These are phyloP conservation scores for Phenacoccus solenopsis DNA, from an alignment of 1,140 invertebrate genomes.

Conservation along the genomic window DNA sequence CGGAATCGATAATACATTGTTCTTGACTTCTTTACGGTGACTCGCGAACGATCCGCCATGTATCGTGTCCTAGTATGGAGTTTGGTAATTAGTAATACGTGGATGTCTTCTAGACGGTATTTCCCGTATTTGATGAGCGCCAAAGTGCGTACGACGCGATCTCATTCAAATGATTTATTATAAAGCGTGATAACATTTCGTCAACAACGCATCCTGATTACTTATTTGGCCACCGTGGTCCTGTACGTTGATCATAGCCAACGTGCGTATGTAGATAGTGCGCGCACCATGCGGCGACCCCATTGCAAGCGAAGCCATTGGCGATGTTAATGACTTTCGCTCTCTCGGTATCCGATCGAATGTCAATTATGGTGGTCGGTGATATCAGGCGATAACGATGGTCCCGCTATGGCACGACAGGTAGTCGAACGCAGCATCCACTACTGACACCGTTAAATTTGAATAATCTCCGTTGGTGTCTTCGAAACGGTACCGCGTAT, in stretches of 20 bases:
- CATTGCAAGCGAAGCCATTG: neutral
- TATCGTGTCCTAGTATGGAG: no score
- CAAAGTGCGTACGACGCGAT: neutral
- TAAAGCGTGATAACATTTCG: neutral
- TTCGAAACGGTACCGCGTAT: neutral
- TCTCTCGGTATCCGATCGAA: neutral
- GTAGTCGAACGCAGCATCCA: neutral
- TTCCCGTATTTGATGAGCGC: neutral
- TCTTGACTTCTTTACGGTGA: no score
- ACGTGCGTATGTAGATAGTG: no score
- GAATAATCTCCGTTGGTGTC: neutral
- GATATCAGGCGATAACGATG: no score
- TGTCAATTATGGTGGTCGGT: no score
- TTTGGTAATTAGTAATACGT: neutral
- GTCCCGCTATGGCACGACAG: neutral
- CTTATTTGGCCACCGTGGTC: no score
- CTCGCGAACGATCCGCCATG: no score
- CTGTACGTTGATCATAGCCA: no score
- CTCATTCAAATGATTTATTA: neutral
- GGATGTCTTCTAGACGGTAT: neutral
- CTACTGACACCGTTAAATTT: neutral
- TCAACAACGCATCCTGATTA: neutral
- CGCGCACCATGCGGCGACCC: neutral
- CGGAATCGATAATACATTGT: no score
- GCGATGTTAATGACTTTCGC: slow-evolving; percentile 1